Evolutionary conservation across 2,888 invertebrate genomes (phyloP), one percentile per base, ranked within the genome.

Genomic region (Leptinotarsa juncta): DNA sequence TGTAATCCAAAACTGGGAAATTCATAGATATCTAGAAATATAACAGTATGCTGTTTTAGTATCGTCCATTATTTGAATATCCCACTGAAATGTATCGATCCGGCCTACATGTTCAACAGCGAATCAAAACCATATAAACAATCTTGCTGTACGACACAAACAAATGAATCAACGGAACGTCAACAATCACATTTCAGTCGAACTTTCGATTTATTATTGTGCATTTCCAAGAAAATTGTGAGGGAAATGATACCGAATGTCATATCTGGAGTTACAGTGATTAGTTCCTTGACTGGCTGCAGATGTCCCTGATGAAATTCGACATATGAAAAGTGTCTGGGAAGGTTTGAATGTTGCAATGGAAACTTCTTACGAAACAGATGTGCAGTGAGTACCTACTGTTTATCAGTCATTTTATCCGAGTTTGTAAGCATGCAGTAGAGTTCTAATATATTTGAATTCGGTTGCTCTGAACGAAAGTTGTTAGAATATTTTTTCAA

Each of bases 231-330:
- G 48, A 72, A 72, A 66, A 69, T 50, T 62, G 48, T 15, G 15
- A 14, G 26, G 26, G 18, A 66, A 66, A 75, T 72, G 75, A 15
- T 68, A 50, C 72, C 23, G 50, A 72, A 72, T 75, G 69, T 69
- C 75, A 75, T 75, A 65, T 67, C 70, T 49, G 60, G 72, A 50
- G 62, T 75, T 69, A 20, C 15, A 55, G 51, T 70, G 23, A 48
- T n/a, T 65, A 70, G 70, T 70, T 74, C 70, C 18, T 53, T 67
- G 53, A 49, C 67, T 42, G 32, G 32, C 70, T 67, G 67, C 65
- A 70, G 73, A 74, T 70, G 73, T 70, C 70, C 73, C n/a, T 62
- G 62, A 62, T 62, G 10, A 32, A 32, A 32, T 62, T 32, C 42
- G 62, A 42, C 26, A 4, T 62, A n/a, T 42, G 42, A 62, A 62